These are phyloP conservation scores for Cantharis lateralis DNA, from an alignment of 2,888 invertebrate species.

Conservation along the genomic window DNA sequence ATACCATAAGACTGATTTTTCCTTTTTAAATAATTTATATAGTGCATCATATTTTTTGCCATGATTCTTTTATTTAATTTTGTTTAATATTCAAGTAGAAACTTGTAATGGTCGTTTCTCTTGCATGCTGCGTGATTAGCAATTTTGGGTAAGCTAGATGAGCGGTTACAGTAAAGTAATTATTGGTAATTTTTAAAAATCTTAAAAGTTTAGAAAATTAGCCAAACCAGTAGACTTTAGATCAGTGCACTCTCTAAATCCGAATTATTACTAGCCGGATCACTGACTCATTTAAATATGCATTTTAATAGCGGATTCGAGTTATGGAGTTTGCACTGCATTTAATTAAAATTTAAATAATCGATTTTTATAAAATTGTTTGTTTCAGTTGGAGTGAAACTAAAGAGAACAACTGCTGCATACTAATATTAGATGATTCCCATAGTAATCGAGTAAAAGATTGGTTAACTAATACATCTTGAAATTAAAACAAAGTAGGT, in stretches of 20 bases:
- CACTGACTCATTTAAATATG: background rate
- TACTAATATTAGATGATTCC: background rate
- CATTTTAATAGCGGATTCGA: background rate
- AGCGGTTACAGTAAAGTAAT: background rate
- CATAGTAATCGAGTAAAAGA: background rate
- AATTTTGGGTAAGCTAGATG: constrained; percentile 59
- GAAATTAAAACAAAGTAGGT: background rate
- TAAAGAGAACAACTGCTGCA: background rate
- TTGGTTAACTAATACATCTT: background rate
- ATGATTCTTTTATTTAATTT: background rate
- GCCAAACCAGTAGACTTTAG: background rate
- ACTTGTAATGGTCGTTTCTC: constrained; percentile 55
- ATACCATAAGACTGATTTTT: background rate
- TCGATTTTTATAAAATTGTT: background rate
- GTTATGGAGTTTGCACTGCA: background rate
- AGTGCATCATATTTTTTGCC: constrained; percentile 5
- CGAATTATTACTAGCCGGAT: background rate
- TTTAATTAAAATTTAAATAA: background rate
- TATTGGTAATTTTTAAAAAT: background rate
- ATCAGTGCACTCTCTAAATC: background rate
- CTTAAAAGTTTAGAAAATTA: background rate
- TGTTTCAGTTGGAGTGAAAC: constrained; percentile 3
- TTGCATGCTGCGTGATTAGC: constrained; percentile 62
- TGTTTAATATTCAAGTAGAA: constrained; percentile 36
- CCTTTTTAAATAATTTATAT: background rate